Evolutionary conservation across 2,888 invertebrate species (phyloP).

Genomic region (Synanthedon vespiformis): DNA sequence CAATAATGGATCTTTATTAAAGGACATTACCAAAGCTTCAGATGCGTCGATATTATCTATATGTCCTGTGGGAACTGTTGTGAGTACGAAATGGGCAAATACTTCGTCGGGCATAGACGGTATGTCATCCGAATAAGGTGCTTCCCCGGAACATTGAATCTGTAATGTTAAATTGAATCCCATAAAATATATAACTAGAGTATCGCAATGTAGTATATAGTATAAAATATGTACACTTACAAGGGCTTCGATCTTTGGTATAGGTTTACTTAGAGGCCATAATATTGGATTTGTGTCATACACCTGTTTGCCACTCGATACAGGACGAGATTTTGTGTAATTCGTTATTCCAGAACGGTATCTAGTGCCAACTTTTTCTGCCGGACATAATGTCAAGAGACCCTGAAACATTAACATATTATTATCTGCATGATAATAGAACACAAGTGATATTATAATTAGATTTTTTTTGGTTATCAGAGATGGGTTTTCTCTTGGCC

Average conservation of each 20-base stretch:
- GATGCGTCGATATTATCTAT: conserved; percentile 69
- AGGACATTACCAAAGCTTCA: conserved; percentile 68
- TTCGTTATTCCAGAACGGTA: conserved; percentile 50
- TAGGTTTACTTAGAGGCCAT: conserved; percentile 81
- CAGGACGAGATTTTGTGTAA: conserved; percentile 48
- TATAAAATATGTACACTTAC: not conserved
- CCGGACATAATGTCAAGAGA: conserved; percentile 58
- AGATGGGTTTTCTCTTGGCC: too few relatives aligned
- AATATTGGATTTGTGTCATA: conserved; percentile 73
- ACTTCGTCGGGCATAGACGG: conserved; percentile 71
- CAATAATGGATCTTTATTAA: conserved; percentile 1
- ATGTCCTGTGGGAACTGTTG: conserved; percentile 57
- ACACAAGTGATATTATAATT: too few relatives aligned
- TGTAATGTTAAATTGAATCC: conserved; percentile 5
- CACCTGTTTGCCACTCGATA: conserved; percentile 71
- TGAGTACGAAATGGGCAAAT: conserved; percentile 73
- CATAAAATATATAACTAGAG: too few relatives aligned
- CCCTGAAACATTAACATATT: conserved; percentile 32
- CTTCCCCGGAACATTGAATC: conserved; percentile 76
- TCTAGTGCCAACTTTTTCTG: conserved; percentile 33
- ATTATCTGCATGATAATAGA: too few relatives aligned
- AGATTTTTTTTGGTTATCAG: too few relatives aligned
- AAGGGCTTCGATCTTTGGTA: conserved; percentile 79
- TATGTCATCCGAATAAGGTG: conserved; percentile 74
- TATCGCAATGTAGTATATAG: too few relatives aligned